A percentile compares a stretch with the other conserved stretches of the same genome.
Evolutionary conservation across 2,888 invertebrate genomes (phyloP).

Genomic region (Eupithecia vulgata): DNA sequence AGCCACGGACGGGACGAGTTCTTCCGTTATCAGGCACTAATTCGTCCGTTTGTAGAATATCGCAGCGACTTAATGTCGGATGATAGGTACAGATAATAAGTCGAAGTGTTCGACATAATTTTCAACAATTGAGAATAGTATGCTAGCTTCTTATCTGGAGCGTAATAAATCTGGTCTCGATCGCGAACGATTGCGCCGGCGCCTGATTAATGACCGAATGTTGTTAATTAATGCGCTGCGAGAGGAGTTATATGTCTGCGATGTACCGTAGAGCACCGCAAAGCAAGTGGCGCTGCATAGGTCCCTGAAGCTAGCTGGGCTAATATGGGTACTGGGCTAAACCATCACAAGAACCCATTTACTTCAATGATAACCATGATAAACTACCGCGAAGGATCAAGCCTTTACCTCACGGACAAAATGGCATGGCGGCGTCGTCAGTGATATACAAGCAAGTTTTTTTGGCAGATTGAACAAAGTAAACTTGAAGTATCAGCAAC

Average conservation of each 20-base stretch:
- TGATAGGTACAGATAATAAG: neutral
- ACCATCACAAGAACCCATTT: neutral
- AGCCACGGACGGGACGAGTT: neutral
- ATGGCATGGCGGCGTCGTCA: neutral
- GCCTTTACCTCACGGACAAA: neutral
- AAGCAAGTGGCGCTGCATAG: neutral
- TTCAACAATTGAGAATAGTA: neutral
- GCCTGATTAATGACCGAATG: slow-evolving; percentile 69
- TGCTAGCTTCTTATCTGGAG: slow-evolving; percentile 61
- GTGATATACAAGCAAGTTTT: neutral
- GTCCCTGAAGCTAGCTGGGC: neutral
- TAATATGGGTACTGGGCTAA: no score
- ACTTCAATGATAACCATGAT: neutral
- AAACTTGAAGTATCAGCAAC: neutral
- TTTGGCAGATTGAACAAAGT: neutral
- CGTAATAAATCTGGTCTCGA: slow-evolving; percentile 68
- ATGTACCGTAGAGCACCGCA: slow-evolving; percentile 31
- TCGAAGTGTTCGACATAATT: slow-evolving; percentile 2
- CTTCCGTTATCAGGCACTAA: neutral
- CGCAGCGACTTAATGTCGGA: neutral
- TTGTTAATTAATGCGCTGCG: slow-evolving; percentile 69
- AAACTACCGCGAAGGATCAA: neutral
- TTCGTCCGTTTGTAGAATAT: neutral
- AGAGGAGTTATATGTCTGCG: slow-evolving; percentile 56
- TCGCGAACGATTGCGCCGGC: slow-evolving; percentile 61